Conservation (phyloP, 2,113 vertebrate species). For the Setophaga kirtlandii region DNA sequence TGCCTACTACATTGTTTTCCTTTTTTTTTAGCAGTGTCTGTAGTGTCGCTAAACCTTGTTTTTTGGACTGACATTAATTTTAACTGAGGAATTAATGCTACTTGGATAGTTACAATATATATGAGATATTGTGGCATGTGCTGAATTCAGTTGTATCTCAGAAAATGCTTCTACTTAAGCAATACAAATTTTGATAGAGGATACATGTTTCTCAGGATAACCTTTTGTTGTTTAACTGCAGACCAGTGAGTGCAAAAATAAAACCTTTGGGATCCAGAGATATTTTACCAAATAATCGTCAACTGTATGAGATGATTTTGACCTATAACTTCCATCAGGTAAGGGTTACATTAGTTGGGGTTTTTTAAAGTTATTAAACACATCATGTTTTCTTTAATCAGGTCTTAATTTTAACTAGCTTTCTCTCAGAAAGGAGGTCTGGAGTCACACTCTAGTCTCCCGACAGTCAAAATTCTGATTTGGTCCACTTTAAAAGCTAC, state of each 20-base stretch:
- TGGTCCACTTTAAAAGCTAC: neutral
- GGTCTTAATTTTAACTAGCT: neutral
- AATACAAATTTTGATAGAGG: neutral
- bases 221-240: conserved; percentile 61
- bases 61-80: neutral
- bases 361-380: neutral
- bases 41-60: neutral
- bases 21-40: neutral
- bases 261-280: conserved; percentile 92
- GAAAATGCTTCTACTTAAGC: neutral
- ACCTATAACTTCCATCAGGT: conserved; percentile 96
- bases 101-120: neutral
- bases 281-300: conserved; percentile 92
- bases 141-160: neutral
- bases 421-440: neutral
- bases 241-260: conserved; percentile 90
- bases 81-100: neutral
- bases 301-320: conserved; percentile 93
- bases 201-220: neutral
- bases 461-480: neutral
- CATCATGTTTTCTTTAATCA: neutral
- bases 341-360: neutral
- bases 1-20: neutral
- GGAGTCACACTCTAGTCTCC: neutral
- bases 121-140: neutral